Conservation (phyloP, 2,888 invertebrate species). For the Oxycera nigricornis region DNA sequence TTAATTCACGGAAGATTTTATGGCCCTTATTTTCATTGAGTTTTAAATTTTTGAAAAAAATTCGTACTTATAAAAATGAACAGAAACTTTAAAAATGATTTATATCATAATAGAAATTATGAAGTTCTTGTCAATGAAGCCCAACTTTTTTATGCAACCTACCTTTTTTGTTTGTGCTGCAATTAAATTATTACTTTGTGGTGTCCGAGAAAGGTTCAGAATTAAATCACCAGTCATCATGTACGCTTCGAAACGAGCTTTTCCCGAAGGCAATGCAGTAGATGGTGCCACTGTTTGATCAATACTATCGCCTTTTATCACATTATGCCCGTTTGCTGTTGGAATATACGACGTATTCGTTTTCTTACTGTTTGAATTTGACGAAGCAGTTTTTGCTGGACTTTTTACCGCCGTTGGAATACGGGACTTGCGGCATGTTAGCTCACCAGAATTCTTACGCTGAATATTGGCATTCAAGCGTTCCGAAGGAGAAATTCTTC, state of each 20-base stretch:
- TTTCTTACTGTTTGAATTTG: constrained; percentile 59
- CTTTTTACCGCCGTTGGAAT: constrained; percentile 65
- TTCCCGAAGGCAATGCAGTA: constrained; percentile 54
- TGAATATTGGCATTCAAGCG: not conserved
- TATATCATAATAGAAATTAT: no score
- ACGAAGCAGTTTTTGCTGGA: constrained; percentile 55
- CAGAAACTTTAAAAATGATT: no score
- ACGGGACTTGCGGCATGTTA: constrained; percentile 64
- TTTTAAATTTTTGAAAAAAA: no score
- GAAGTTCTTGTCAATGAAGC: no score
- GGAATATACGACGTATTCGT: constrained; percentile 60
- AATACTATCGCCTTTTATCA: constrained; percentile 45
- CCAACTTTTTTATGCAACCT: no score
- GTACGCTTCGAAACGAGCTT: constrained; percentile 83
- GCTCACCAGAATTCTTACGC: constrained; percentile 48
- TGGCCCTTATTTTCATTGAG: no score
- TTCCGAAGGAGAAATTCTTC: constrained; percentile 46
- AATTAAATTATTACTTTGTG: constrained; percentile 70
- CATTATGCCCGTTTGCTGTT: constrained; percentile 53
- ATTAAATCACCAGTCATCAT: constrained; percentile 98
- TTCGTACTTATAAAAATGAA: no score
- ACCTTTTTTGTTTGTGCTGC: constrained; percentile 64
- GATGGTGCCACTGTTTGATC: constrained; percentile 41
- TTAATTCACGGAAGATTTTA: no score
- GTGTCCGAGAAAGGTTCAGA: constrained; percentile 86